These are phyloP conservation scores for Paracentrotus lividus DNA, from an alignment of 53 echinoderm and acorn worm species.

Conservation along the genomic window DNA sequence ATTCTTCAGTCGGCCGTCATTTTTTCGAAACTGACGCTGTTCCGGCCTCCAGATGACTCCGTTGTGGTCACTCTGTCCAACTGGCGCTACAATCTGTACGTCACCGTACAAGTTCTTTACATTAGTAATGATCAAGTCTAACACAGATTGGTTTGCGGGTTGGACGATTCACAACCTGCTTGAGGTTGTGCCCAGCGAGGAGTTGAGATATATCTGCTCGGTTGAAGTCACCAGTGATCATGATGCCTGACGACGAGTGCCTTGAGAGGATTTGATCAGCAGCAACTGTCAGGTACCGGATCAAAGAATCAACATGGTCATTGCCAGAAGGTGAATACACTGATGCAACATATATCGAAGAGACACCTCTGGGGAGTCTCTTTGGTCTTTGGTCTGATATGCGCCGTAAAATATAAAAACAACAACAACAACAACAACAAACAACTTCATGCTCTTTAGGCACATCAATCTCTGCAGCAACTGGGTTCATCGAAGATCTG, in stretches of 20 bases:
- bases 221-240: no score
- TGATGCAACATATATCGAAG: constrained; percentile 18
- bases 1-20: not conserved
- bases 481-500: no score
- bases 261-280: no score
- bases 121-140: not conserved
- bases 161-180: not conserved
- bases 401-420: no score
- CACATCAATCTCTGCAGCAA: not conserved
- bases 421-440: no score
- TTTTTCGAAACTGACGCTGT: not conserved
- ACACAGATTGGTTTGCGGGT: not conserved
- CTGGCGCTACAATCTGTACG: not conserved
- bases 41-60: not conserved
- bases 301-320: no score
- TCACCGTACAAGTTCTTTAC: not conserved
- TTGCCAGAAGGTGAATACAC: constrained; percentile 56
- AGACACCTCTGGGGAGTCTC: no score
- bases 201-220: not conserved
- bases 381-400: constrained; percentile 4
- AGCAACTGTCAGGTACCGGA: not conserved
- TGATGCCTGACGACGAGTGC: no score
- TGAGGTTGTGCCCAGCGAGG: not conserved
- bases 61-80: not conserved
- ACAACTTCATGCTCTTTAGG: not conserved